phyloP scores from a whole-genome alignment of 2,113 vertebrate genomes.

The Mixornis gularis region DNA sequence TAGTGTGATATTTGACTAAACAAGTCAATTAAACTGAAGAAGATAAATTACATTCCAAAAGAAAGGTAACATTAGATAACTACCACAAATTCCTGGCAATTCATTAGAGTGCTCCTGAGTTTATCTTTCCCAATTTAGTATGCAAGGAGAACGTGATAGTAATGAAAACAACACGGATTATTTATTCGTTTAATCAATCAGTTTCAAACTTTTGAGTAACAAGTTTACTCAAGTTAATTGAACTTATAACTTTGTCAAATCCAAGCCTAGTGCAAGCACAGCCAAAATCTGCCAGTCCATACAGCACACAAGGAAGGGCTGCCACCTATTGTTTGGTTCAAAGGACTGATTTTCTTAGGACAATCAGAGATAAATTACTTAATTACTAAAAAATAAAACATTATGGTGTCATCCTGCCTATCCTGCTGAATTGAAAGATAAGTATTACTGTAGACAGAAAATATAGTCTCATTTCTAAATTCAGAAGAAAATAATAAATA shows the following conservation, averaged over 20 bases:
- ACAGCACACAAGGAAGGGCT: background rate
- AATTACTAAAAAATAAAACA: background rate
- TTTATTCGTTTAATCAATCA: conserved; percentile 49
- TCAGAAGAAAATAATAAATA: background rate
- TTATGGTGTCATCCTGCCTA: background rate
- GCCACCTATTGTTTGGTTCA: rapidly evolving
- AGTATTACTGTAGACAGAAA: background rate
- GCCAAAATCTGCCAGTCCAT: background rate
- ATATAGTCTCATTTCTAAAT: background rate
- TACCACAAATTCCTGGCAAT: background rate
- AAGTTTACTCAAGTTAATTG: conserved; percentile 37
- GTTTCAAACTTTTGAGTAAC: conserved; percentile 40
- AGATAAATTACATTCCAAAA: conserved; percentile 36
- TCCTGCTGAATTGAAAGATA: background rate
- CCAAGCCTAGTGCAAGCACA: background rate
- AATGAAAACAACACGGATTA: conserved; percentile 40
- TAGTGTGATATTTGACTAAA: conserved; percentile 39
- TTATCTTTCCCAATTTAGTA: conserved; percentile 36
- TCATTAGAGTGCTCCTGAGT: conserved; percentile 20
- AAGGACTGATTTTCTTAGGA: background rate
- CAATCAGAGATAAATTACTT: background rate
- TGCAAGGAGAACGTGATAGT: conserved; percentile 18
- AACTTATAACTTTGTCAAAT: background rate
- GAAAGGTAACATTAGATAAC: conserved; percentile 45
- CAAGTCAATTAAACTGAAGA: conserved; percentile 44